These are phyloP conservation scores for Morphnarchus princeps DNA, from an alignment of 2,113 vertebrate species.

Conservation along the genomic window DNA sequence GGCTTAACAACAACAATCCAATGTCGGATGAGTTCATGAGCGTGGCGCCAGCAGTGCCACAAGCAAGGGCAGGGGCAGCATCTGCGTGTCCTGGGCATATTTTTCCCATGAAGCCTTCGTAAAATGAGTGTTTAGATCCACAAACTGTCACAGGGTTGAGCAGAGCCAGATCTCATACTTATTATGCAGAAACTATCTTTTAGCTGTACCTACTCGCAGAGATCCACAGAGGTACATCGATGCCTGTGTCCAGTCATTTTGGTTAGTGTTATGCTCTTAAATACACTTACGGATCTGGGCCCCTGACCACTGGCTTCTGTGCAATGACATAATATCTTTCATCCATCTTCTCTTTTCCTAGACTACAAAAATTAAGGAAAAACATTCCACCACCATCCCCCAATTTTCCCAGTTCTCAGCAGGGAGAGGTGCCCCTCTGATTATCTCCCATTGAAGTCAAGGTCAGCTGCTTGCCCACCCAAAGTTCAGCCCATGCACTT, in stretches of 20 bases:
- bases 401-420: neutral
- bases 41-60: neutral
- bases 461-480: neutral
- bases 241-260: neutral
- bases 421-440: neutral
- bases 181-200: neutral
- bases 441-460: neutral
- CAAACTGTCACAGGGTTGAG: neutral
- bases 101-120: neutral
- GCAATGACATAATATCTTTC: neutral
- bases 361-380: neutral
- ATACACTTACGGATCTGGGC: neutral
- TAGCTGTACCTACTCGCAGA: neutral
- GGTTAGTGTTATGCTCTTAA: neutral
- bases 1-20: neutral
- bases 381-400: neutral
- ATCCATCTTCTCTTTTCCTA: neutral
- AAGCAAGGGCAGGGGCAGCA: neutral
- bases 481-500: neutral
- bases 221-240: neutral
- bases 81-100: neutral
- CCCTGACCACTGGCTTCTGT: neutral
- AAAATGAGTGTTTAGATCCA: neutral
- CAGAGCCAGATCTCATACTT: neutral
- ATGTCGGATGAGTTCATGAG: fast-evolving